Percentiles rank a stretch among this genome's conserved stretches.
These are phyloP conservation scores for Diachrysia chrysitis DNA, from an alignment of 2,888 invertebrate species.

Conservation along the genomic window DNA sequence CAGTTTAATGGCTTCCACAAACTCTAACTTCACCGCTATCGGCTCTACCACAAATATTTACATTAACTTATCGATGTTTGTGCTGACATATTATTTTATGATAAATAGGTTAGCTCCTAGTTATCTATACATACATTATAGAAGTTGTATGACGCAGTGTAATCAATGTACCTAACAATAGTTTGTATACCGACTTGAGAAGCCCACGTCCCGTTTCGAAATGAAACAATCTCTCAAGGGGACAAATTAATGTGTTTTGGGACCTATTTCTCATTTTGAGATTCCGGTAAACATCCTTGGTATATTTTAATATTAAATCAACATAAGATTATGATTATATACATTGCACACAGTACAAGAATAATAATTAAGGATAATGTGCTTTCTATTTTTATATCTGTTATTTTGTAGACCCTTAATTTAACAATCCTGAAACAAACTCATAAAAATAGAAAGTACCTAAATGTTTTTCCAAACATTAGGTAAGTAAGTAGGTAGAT, in stretches of 20 bases:
- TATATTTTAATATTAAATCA: slow-evolving; percentile 40
- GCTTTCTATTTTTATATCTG: background rate
- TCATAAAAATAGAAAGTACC: too few relatives aligned
- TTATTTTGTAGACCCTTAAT: background rate
- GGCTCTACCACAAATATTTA: background rate
- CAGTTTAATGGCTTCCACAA: background rate
- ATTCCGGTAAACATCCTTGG: slow-evolving; percentile 36
- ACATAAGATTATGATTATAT: slow-evolving; percentile 27
- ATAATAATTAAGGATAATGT: background rate
- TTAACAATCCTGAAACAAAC: too few relatives aligned
- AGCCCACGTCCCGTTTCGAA: slow-evolving; percentile 33
- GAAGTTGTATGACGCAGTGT: slow-evolving; percentile 37
- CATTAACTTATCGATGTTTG: background rate
- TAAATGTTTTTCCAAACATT: too few relatives aligned
- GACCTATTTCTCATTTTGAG: slow-evolving; percentile 53
- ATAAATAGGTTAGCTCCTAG: background rate
- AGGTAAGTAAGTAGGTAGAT: too few relatives aligned
- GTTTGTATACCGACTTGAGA: slow-evolving; percentile 29
- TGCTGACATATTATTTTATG: slow-evolving; percentile 7
- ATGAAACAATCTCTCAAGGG: slow-evolving; percentile 48
- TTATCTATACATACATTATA: slow-evolving; percentile 12
- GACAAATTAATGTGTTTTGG: slow-evolving; percentile 62
- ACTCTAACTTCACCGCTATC: background rate
- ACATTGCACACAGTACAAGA: slow-evolving; percentile 5
- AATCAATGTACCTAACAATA: slow-evolving; percentile 42